Base-by-base conservation (phyloP, 2,113 vertebrate species). In the Antechinus flavipes region DNA sequence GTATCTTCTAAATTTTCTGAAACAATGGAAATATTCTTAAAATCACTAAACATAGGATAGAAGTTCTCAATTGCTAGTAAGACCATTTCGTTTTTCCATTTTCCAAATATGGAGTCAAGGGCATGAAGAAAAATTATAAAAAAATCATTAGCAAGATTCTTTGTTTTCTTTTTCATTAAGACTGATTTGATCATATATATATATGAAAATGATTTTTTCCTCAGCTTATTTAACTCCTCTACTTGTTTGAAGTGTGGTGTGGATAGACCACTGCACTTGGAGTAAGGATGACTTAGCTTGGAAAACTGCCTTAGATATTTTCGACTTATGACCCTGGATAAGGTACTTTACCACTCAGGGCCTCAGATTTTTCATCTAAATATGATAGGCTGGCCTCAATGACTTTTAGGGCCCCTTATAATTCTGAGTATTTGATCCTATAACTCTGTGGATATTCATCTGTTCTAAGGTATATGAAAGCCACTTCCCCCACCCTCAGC, bases 31-130 rank as follows among this genome's bases (percentile, higher is more conserved):
- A 84, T 42, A 19, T 19, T 76, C 91, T 92, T 3, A 56, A 26
- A 12, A 10, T 5, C 42, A 54, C 10, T 68, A 46, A 27, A 50
- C 12, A 91, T 9, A 6, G 23, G 53, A 24, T 19, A 91, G 91
- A 35, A 92, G 35, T 54, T 90, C 91, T 93, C 5, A 91, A 14
- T 91, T 95, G 25, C n/a, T 54, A 42, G 7, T 7, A 56, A 90
- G 30, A 25, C 1, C 4, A 23, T 2, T 50, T 14, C n/a, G 56
- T 24, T 94, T 90, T 92, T 50, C 14, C 46, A 89, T 24, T 94
- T 90, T 92, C 92, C 94, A 97, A 96, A 96, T 94, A 89, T 30
- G 89, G 54, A 92, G 94, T 26, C 4, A 8, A 27, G 52, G 54
- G 47, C 9, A 47, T 10, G 7, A 3, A 54, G 91, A 54, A 3